Evolutionary conservation across 2,113 vertebrate genomes (phyloP), one percentile per base, ranked within the genome.

Genomic region (Arvicanthis niloticus): DNA sequence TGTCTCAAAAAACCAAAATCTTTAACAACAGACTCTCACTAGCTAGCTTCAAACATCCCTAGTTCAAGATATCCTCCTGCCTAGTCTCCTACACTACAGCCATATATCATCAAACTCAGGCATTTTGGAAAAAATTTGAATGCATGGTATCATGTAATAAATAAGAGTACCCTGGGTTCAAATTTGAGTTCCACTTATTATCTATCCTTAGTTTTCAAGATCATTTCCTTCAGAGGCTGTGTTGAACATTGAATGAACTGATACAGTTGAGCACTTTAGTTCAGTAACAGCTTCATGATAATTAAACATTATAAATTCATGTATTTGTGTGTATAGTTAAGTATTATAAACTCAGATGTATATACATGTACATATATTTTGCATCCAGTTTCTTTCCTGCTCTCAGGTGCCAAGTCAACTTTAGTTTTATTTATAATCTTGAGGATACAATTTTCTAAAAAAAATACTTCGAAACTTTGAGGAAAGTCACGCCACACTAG

Each of bases 361-460:
- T 13, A 68, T 15, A 68, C 4, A 68, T 34, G 29, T 86, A 48
- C 17, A 34, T n/a, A 53, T n/a, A 88, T 45, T 45, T 76, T 76
- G 26, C 11, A 77, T 56, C 53, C 56, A 42, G 29, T 89, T 77
- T 80, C 45, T 31, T 68, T 77, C 34, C 8, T 80, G 8, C 1
- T 9, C 60, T n/a, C 29, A n/a, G 22, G 76, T n/a, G 17, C 34
- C 76, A 78, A 60, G 24, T 9, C 34, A 80, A 68, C 45, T 91
- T 80, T 15, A 70, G 84, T 68, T 93, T 68, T 91, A 92, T 60
- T 94, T 76, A 84, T 67, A 87, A 88, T 73, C 68, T 58, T 51
- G 40, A 91, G 48, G 17, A 9, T 42, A 12, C 9, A 51, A 90
- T 51, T 82, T 21, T 76, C 53, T 56, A 77, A 88, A 65, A 65